phyloP scores from a whole-genome alignment of 2,797 vertebrate genomes.

The Cyprinodon diabolis region DNA sequence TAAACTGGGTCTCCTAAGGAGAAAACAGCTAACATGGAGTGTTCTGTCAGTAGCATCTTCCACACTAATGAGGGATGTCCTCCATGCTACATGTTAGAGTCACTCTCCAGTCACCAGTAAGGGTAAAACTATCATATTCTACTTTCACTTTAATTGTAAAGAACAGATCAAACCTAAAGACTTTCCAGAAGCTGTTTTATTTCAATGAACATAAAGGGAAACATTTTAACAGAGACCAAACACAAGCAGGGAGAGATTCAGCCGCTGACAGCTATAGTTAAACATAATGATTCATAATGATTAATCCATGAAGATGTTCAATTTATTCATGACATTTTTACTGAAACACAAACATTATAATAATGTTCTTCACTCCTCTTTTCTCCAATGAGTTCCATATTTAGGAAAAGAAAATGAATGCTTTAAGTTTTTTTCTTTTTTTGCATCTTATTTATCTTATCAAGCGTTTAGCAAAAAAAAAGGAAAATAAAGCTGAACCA shows the following conservation, averaged over 20 bases:
- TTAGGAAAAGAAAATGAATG: neutral
- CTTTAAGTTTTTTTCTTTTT: neutral
- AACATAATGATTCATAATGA: neutral
- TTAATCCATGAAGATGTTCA: neutral
- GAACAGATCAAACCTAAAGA: neutral
- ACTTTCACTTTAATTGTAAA: neutral
- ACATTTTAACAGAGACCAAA: neutral
- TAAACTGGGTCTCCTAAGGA: neutral
- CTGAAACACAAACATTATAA: neutral
- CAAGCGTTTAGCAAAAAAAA: neutral
- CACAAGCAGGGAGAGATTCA: neutral
- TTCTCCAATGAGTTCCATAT: neutral
- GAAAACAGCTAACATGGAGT: neutral
- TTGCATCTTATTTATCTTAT: neutral
- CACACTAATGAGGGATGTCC: neutral
- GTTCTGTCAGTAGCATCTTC: neutral
- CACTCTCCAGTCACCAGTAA: too few species aligned
- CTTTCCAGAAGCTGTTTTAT: constrained; percentile 41
- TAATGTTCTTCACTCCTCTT: neutral
- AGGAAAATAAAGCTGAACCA: neutral
- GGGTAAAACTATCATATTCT: neutral
- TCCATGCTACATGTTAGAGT: neutral
- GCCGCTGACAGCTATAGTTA: neutral
- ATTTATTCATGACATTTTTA: constrained; percentile 17
- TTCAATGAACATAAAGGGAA: constrained; percentile 33